Conservation (phyloP, 1,140 invertebrate species). For the Lordiphosa clarofinis region DNA sequence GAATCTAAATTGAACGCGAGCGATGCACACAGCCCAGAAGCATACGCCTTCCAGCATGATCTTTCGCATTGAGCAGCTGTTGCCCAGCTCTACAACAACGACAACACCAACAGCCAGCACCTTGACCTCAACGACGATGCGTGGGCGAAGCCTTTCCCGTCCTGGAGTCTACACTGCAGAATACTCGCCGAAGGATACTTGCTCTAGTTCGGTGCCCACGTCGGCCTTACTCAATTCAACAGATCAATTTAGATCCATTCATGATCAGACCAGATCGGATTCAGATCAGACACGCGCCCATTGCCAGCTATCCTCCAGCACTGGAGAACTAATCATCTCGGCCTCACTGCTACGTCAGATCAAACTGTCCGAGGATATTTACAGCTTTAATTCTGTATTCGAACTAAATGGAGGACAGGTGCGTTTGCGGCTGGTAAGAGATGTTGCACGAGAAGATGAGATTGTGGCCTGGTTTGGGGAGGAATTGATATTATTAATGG, state of each 20-base stretch:
- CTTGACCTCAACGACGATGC: slow-evolving; percentile 40
- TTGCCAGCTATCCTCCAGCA: slow-evolving; percentile 36
- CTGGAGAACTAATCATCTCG: slow-evolving; percentile 42
- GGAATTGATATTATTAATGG: slow-evolving; percentile 85
- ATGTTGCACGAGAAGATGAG: slow-evolving; percentile 80
- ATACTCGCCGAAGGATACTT: slow-evolving; percentile 68
- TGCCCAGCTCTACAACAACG: slow-evolving; percentile 39
- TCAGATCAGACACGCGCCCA: slow-evolving; percentile 31
- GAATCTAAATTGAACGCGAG: slow-evolving; percentile 64
- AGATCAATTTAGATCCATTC: neutral
- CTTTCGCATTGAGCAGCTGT: slow-evolving; percentile 71
- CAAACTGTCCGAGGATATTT: slow-evolving; percentile 83
- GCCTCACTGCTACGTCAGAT: slow-evolving; percentile 70
- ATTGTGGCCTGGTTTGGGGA: slow-evolving; percentile 91
- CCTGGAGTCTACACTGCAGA: slow-evolving; percentile 62
- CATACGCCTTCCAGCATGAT: slow-evolving; percentile 68
- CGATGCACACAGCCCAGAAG: slow-evolving; percentile 47
- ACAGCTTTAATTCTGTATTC: slow-evolving; percentile 83
- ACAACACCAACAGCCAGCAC: slow-evolving; percentile 6
- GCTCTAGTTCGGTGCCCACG: slow-evolving; percentile 41
- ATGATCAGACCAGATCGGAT: too few relatives aligned
- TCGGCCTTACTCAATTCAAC: slow-evolving; percentile 45
- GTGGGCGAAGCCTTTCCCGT: slow-evolving; percentile 49
- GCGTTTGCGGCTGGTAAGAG: slow-evolving; percentile 65
- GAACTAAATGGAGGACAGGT: slow-evolving; percentile 68